A percentile compares a stretch with the other conserved stretches of the same genome.
These are phyloP conservation scores for Etia nguti DNA, from an alignment of 2,113 vertebrate genomes.

Conservation along the genomic window DNA sequence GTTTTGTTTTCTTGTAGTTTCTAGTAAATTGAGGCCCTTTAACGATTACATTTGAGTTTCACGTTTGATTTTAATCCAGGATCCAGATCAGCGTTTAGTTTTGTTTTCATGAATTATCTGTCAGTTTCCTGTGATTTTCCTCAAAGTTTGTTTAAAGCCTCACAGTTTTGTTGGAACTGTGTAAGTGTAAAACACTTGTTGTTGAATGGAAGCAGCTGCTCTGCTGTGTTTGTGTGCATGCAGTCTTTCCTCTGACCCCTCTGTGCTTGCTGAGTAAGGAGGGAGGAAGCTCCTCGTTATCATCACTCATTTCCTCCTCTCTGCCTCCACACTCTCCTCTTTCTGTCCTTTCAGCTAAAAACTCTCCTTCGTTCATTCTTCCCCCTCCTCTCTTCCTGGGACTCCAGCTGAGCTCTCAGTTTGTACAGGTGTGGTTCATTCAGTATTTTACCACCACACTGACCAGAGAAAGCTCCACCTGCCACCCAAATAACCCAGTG, in stretches of 20 bases:
- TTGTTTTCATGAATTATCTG: neutral
- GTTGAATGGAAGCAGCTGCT: neutral
- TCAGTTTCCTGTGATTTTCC: neutral
- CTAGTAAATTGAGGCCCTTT: neutral
- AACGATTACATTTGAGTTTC: neutral
- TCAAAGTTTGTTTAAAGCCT: neutral
- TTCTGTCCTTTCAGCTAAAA: slow-evolving; percentile 35
- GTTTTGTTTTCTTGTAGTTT: neutral
- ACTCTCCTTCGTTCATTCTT: neutral
- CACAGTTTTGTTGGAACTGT: neutral
- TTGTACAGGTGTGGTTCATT: neutral
- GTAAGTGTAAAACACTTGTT: neutral
- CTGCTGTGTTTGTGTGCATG: neutral
- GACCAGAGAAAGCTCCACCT: neutral
- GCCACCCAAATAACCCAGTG: neutral
- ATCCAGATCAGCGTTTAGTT: neutral
- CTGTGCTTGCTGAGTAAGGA: slow-evolving; percentile 43
- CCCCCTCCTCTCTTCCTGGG: fast-evolving
- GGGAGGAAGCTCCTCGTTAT: slow-evolving; percentile 43
- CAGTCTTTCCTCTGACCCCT: neutral
- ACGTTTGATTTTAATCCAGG: neutral
- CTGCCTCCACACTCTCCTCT: neutral
- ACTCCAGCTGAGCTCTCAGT: neutral
- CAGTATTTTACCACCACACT: neutral
- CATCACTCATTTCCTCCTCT: slow-evolving; percentile 36